Conservation (phyloP, 1,140 invertebrate genomes). For the Drosophila melanogaster region Release_6_plus_ISO1_MT NT_033777.3:18116001-18116500, state of each 20-base stretch:
- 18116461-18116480: constrained; percentile 78
- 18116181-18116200: neutral
- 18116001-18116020: constrained; percentile 57
- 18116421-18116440: constrained; percentile 61
- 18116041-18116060: constrained; percentile 23
- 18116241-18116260: constrained; percentile 47
- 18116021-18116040: constrained; percentile 44
- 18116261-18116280: constrained; percentile 33
- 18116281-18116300: constrained; percentile 4
- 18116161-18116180: constrained; percentile 1
- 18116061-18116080: constrained; percentile 51
- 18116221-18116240: constrained; percentile 24
- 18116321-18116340: constrained; percentile 5
- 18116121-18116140: constrained; percentile 37
- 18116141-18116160: constrained; percentile 40
- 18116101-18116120: constrained; percentile 69
- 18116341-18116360: constrained; percentile 77
- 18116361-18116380: constrained; percentile 42
- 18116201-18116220: constrained; percentile 24
- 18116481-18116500: constrained; percentile 76
- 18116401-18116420: constrained; percentile 40
- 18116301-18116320: constrained; percentile 44
- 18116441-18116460: constrained; percentile 68
- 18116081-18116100: constrained; percentile 80
- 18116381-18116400: constrained; percentile 51